Evolutionary conservation across 23 tunicate species (phyloP).

Genomic region (Phallusia fumigata): DNA sequence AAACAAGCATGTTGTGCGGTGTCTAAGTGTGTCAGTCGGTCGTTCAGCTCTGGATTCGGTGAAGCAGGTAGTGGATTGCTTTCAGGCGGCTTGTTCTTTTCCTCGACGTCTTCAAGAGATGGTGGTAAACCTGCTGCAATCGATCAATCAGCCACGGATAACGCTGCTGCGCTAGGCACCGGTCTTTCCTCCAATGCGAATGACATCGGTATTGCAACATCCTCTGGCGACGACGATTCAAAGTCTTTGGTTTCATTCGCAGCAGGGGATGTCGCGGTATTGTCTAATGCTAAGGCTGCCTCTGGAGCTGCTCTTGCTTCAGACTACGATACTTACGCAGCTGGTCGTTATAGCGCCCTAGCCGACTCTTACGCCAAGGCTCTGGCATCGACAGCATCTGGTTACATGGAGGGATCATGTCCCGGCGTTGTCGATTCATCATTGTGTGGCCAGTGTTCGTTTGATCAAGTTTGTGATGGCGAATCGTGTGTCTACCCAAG

Average conservation of each 20-base stretch:
- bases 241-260: constrained; percentile 10
- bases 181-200: constrained; percentile 1
- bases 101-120: neutral
- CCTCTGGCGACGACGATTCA: neutral
- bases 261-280: constrained; percentile 11
- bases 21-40: constrained; percentile 45
- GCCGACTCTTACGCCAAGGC: constrained; percentile 54
- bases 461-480: constrained; percentile 79
- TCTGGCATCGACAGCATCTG: constrained; percentile 14
- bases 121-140: neutral
- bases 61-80: neutral
- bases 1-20: constrained; percentile 63
- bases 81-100: neutral
- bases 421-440: constrained; percentile 61
- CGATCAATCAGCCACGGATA: neutral
- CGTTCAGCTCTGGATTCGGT: constrained; percentile 4
- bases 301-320: constrained; percentile 11
- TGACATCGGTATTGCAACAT: neutral
- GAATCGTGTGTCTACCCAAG: constrained; percentile 60
- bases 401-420: constrained; percentile 54
- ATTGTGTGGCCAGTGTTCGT: constrained; percentile 60
- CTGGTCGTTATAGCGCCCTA: constrained; percentile 56
- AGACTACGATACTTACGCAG: constrained; percentile 61
- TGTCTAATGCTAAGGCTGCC: constrained; percentile 15
- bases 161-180: neutral